Evolutionary conservation across 37 sponge, comb jelly and placozoan species (phyloP), one percentile per base, ranked within the genome.

Genomic region (Cliona cf. orientalis): DNA sequence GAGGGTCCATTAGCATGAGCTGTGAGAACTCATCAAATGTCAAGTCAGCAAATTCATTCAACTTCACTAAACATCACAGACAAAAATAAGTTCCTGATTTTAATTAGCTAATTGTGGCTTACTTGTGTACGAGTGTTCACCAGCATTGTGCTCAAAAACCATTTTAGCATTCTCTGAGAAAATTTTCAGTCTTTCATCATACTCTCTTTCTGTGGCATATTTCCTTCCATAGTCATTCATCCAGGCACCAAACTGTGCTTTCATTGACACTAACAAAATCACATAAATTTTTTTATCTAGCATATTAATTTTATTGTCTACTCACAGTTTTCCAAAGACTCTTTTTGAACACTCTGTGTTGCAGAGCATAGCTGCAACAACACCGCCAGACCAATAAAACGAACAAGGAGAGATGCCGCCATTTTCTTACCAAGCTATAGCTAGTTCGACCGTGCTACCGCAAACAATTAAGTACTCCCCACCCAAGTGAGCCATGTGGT

Each of bases 11-110:
- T 26, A 89, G 84, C 31, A 74, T 79, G 26, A 12, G 1, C 34
- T 45, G 41, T 31, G 42, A 55, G 64, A 91, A 91, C 46, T 91
- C 92, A 42, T 81, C 87, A 82, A 82, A 86, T 23, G 70, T 78
- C 74, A 86, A 23, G 57, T 91, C 92, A 42, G 87, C 66, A 78
- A 82, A 91, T 2, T 58, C 49, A 61, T 86, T 91, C 33, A 72
- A 33, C 42, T 75, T 87, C 73, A 82, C 92, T 91, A 40, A 14
- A 69, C 21, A 61, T 34, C 23, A 25, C 7, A 46, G 19, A 39
- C 19, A 55, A 1, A 29, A 3, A 17, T 21, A 2, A 66, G 58
- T 19, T 40, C 6, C n/a, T 5, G 12, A 23, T 23, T 37, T 12
- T 6, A 31, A 11, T 12, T 38, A 36, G 9, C 32, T 44, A 34